phyloP scores from a whole-genome alignment of 92 coral and sea anemone genomes.

The Porites divaricata region DNA sequence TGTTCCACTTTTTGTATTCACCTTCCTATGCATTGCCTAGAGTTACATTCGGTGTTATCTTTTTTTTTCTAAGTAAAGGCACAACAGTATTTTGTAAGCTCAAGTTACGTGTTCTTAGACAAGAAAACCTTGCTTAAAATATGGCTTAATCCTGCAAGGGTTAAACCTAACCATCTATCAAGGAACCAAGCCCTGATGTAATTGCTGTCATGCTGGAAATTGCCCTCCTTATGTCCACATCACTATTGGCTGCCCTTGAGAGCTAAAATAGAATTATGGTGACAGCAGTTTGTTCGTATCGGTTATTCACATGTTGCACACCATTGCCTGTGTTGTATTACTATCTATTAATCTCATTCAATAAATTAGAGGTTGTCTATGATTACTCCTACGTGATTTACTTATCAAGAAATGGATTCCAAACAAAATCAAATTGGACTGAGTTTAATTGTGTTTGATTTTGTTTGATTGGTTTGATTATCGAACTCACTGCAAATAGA shows the following conservation, averaged over 20 bases:
- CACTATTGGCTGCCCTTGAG: conserved; percentile 19
- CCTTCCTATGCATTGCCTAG: too few relatives aligned
- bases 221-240: conserved; percentile 10
- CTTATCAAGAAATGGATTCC: not conserved
- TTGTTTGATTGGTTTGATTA: not conserved
- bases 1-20: too few relatives aligned
- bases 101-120: too few relatives aligned
- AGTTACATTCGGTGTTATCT: too few relatives aligned
- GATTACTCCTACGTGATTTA: not conserved
- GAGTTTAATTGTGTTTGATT: not conserved
- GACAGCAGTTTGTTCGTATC: not conserved
- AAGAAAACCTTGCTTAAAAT: too few relatives aligned
- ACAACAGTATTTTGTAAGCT: too few relatives aligned
- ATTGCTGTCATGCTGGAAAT: conserved; percentile 1
- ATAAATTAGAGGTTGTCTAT: not conserved
- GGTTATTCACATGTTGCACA: too few relatives aligned
- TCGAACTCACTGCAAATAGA: too few relatives aligned
- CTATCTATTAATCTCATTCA: not conserved
- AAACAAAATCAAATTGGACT: not conserved
- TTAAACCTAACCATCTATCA: too few relatives aligned
- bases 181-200: too few relatives aligned
- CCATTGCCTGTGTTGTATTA: conserved; percentile 1
- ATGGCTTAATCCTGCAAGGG: too few relatives aligned
- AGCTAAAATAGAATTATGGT: conserved; percentile 7
- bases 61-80: too few relatives aligned